A percentile compares a stretch with the other conserved stretches of the same genome.
Evolutionary conservation across 2,797 vertebrate species (phyloP).

Genomic region (Notamacropus eugenii): DNA sequence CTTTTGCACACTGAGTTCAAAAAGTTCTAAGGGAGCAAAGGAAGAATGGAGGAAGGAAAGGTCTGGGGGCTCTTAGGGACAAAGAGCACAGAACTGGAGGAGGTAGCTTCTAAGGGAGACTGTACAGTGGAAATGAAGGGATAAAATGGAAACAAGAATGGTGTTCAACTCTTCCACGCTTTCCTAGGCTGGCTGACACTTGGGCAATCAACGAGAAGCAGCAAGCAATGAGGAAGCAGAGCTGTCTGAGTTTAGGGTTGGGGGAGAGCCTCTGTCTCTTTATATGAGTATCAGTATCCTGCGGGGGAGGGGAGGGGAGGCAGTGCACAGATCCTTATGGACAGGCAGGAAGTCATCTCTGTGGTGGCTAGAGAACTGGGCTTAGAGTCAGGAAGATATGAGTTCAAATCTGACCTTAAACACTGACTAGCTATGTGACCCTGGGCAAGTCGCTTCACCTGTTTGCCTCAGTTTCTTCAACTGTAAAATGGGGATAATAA

Average conservation of each 20-base stretch:
- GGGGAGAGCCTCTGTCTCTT: not conserved
- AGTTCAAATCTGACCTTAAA: not conserved
- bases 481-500: not conserved
- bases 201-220: too few relatives aligned
- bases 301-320: too few relatives aligned
- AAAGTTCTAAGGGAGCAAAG: not conserved
- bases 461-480: not conserved
- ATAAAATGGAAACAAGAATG: not conserved
- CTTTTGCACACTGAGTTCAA: not conserved
- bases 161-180: too few relatives aligned
- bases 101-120: not conserved
- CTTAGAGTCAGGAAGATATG: not conserved
- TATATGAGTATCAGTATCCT: not conserved
- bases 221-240: too few relatives aligned
- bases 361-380: not conserved
- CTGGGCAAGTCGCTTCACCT: not conserved
- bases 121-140: not conserved
- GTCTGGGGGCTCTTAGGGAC: not conserved
- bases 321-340: not conserved
- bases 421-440: not conserved
- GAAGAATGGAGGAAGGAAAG: not conserved
- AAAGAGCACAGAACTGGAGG: not conserved
- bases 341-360: not conserved
- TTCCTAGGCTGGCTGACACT: not conserved
- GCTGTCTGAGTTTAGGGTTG: not conserved